Evolutionary conservation across 2,113 vertebrate genomes (phyloP), one percentile per base, ranked within the genome.

Genomic region (Pica pica): DNA sequence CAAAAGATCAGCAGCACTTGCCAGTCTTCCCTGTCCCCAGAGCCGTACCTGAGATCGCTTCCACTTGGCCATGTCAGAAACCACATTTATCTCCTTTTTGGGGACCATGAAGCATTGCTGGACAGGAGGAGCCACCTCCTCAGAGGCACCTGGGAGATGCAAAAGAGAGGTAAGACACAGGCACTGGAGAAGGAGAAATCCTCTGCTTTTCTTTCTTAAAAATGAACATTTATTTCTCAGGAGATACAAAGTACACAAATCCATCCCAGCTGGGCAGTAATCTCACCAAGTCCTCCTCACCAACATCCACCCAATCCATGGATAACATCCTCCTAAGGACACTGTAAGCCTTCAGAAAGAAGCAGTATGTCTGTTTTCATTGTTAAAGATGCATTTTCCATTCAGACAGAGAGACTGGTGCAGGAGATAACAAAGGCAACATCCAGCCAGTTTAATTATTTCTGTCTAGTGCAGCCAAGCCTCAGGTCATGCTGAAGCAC

Each of bases 61-160:
- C 99, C 99, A 99, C 94, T 99, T 99, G 78, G 98, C 98, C 99
- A 99, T 99, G 96, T 99, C 99, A 0, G 99, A 98, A 52, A 99
- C 99, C 95, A 98, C 98, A 73, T 98, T 99, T 95, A 99, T 99
- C 97, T 99, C 99, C 94, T 99, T 99, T 95, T 98, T 99, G 26
- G 99, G 99, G 64, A 99, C 94, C 96, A 98, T 98, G 95, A 98
- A 99, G 95, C 70, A 97, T 78, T 97, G 96, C 76, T 92, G 94
- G 78, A 93, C 65, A 44, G 98, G 90, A 90, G 89, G 94, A 37
- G 96, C 35, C 69, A 97, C 97, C 95, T 99, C 98, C 95, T 99
- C 99, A 47, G 98, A 97, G 79, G 98, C 70, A 17, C 98, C 99
- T 99, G 82, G 44, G 90, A 63, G 52, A 95, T 52, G 41, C 28